Evolutionary conservation across 35 echinoderm and acorn worm genomes (phyloP), one percentile per base, ranked within the genome.

Genomic region (Lytechinus pictus): DNA sequence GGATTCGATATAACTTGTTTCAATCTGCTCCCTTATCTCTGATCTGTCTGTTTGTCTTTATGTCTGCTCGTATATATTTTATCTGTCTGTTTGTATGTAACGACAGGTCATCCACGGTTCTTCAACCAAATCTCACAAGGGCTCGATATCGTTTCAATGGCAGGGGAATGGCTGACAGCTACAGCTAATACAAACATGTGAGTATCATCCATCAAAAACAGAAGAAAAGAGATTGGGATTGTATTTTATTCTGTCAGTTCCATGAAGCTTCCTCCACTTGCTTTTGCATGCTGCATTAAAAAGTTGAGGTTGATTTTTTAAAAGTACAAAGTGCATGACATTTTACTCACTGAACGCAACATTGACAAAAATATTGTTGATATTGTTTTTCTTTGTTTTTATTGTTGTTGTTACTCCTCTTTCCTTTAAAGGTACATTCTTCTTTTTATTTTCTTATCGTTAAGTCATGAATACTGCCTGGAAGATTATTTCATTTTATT

Each of bases 101-200:
- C 33, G 33, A 54, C 97, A 99, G 98, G 97, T 87, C 98, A 99
- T 86, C 97, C 98, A 54, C 91, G 98, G 27, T 99, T 87, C 88
- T 99, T 99, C 98, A 99, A 99, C 95, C 98, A 99, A 71, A 94
- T 99, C 86, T 99, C 98, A 52, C 94, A 94, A 29, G 98, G 98
- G 14, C 94, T 99, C 52, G 98, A 99, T 86, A 95, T 97, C 24
- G 95, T 99, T 44, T 99, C 98, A 9, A 33, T 99, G 87, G 98
- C 98, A 24, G 98, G 97, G 54, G 97, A 99, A 56, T 99, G 98
- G 98, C 58, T 99, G 24, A 96, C 98, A 60, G 97, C 97, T 5
- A 95, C 98, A 60, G 97, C 97, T 0, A 99, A 99, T 94, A 99
- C 98, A 27, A 99, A 99, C 61, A 99, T 99, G 98, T 99, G 89